phyloP scores from a whole-genome alignment of 1,140 invertebrate genomes.

The Oncopodura yosiiana region DNA sequence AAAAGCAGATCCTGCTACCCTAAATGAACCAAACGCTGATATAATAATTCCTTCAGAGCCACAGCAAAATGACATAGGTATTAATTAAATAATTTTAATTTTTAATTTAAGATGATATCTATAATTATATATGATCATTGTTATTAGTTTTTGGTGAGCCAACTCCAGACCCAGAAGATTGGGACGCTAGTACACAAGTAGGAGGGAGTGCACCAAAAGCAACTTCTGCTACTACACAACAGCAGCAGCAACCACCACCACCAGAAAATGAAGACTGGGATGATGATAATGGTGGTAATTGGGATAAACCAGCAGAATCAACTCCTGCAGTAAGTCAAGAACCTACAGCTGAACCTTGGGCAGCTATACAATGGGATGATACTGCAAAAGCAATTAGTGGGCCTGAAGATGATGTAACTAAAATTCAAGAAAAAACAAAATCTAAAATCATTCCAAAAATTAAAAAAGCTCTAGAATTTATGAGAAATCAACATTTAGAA shows the following conservation, averaged over 20 bases:
- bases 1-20: not conserved
- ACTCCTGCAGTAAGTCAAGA: not conserved
- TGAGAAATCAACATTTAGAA: slow-evolving; percentile 87
- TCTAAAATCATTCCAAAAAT: slow-evolving; percentile 75
- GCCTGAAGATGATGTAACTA: not conserved
- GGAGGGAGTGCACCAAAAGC: no score
- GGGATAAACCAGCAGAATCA: slow-evolving; percentile 2
- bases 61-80: not conserved
- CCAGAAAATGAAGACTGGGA: slow-evolving; percentile 21
- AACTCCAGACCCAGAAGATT: no score
- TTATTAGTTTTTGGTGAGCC: no score
- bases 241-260: no score
- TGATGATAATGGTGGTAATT: slow-evolving; percentile 20
- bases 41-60: not conserved
- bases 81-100: no score
- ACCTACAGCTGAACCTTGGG: not conserved
- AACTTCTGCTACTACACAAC: not conserved
- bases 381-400: slow-evolving; percentile 41
- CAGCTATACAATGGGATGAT: slow-evolving; percentile 40
- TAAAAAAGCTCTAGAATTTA: slow-evolving; percentile 86
- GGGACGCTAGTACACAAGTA: no score
- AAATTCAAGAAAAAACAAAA: slow-evolving; percentile 7
- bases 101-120: no score
- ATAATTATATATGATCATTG: no score
- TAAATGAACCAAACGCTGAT: not conserved